Base-by-base conservation (phyloP, 2,113 vertebrate genomes). In the Uropsilus gracilis region DNA sequence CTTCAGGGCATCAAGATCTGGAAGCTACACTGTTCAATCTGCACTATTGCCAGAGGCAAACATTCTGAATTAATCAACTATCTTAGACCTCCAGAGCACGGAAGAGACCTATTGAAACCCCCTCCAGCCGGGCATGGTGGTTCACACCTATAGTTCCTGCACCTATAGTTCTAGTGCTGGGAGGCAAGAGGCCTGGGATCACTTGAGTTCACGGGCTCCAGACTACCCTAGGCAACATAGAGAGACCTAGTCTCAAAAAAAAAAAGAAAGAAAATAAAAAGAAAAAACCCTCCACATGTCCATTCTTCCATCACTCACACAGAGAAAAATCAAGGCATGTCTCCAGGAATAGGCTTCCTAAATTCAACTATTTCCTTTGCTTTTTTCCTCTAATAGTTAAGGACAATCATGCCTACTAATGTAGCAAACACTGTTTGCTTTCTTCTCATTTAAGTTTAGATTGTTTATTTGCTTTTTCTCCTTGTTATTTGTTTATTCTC, bases 321-420 rank as follows among this genome's bases (percentile, higher is more conserved):
- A 64, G 18, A 76, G 53, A 59, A 90, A 69, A 92, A 85, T 34
- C 66, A 88, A 93, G 73, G 46, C 88, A 61, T n/a, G 44, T n/a
- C 37, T 89, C 82, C 66, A 75, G 42, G 22, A 94, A 86, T 8
- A 90, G 50, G 8, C 16, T 92, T 84, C 72, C 39, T 8, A 28
- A 92, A 90, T 64, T 80, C 14, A 39, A 3, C 39, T 26, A 22
- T 13, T 37, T 61, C 14, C 71, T 86, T 82, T 18, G 46, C 28
- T 84, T 89, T 86, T 86, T 95, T 57, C 39, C 26, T 87, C n/a
- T 39, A 76, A 26, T 63, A 87, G 78, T 44, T 73, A 84, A 77
- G 66, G 34, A 20, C 34, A 94, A 87, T 71, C 48, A 34, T 87
- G 84, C n/a, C 57, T 63, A 14, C 32, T 37, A 73, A 90, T 63